A percentile compares a stretch with the other conserved stretches of the same genome.
Conservation (phyloP, 2,888 invertebrate genomes). For the Artemia sp. region DNA sequence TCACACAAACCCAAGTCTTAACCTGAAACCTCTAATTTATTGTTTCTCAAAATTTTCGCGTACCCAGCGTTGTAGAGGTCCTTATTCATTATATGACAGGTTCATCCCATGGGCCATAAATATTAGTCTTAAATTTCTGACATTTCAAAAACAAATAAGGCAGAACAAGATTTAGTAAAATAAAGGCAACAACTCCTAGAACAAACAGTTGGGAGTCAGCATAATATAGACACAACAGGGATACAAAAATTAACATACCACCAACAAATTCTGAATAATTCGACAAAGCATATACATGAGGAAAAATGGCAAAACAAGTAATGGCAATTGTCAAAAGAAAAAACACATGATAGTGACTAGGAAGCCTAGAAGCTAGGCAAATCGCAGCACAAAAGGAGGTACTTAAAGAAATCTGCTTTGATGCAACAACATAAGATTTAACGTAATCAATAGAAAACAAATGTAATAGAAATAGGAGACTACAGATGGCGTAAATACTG, state of each 20-base stretch:
- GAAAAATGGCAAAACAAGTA: slow-evolving; percentile 2
- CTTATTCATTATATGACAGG: too few relatives aligned
- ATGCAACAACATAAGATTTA: neutral
- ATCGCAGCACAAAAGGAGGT: slow-evolving; percentile 1
- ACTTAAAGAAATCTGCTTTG: neutral
- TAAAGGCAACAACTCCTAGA: too few relatives aligned
- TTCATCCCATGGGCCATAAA: too few relatives aligned
- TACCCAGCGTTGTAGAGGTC: too few relatives aligned
- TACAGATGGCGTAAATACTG: too few relatives aligned
- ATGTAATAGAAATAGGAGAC: too few relatives aligned
- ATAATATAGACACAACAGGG: neutral
- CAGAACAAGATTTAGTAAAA: too few relatives aligned
- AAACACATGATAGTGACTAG: neutral
- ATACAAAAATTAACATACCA: neutral
- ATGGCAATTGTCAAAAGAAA: neutral
- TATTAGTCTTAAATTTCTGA: too few relatives aligned
- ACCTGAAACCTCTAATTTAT: too few relatives aligned
- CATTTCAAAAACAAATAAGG: too few relatives aligned
- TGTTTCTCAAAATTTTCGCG: too few relatives aligned
- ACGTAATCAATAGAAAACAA: neutral
- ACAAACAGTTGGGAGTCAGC: neutral
- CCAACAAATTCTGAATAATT: slow-evolving; percentile 1
- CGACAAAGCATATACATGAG: neutral
- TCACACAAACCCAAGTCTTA: too few relatives aligned
- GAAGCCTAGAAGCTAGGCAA: neutral